Conservation (phyloP, 2,888 invertebrate genomes). For the Ferdinandea cuprea region DNA sequence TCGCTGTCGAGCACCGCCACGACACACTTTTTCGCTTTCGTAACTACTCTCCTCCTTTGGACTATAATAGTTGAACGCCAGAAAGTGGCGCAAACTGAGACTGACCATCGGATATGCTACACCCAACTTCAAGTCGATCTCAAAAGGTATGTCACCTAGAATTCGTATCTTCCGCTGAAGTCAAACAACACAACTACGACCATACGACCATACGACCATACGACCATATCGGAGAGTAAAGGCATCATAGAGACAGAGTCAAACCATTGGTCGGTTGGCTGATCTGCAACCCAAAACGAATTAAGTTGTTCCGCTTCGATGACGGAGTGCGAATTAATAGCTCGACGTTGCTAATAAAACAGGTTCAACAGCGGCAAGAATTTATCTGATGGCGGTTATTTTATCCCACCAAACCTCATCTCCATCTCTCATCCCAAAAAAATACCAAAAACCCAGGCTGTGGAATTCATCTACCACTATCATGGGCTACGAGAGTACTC, state of each 20-base stretch:
- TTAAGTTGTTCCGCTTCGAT: constrained; percentile 61
- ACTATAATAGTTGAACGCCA: constrained; percentile 22
- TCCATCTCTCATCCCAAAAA: constrained; percentile 20
- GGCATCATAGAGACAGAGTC: constrained; percentile 16
- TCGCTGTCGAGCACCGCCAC: neutral
- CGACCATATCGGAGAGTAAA: neutral
- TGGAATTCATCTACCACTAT: constrained; percentile 29
- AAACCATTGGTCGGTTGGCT: constrained; percentile 25
- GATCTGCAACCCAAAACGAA: constrained; percentile 42
- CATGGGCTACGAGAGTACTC: constrained; percentile 42
- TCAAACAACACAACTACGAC: neutral
- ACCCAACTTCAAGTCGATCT: constrained; percentile 34
- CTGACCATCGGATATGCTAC: constrained; percentile 37
- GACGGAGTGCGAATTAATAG: constrained; percentile 50
- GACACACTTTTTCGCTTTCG: constrained; percentile 45
- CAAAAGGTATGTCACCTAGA: constrained; percentile 60
- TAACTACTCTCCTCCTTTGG: constrained; percentile 29
- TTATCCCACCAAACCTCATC: constrained; percentile 28
- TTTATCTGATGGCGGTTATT: constrained; percentile 30
- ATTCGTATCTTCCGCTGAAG: constrained; percentile 29
- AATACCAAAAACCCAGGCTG: constrained; percentile 1
- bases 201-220: too few relatives aligned
- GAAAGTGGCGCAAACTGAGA: constrained; percentile 57
- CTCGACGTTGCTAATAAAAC: constrained; percentile 38
- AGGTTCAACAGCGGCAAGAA: constrained; percentile 54